phyloP scores from a whole-genome alignment of 2,888 invertebrate genomes.

The Neuroscelio doddi region DNA sequence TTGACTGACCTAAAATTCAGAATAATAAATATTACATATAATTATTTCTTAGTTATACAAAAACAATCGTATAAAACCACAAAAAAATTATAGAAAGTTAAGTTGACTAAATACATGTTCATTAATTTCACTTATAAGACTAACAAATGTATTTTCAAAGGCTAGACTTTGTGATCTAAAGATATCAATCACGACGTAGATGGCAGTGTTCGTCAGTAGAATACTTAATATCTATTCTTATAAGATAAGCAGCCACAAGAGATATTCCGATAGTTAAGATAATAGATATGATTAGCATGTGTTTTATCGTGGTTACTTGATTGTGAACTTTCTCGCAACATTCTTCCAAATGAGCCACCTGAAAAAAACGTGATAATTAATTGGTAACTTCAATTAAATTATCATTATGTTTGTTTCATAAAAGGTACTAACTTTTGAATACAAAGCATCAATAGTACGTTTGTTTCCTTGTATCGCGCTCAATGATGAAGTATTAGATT shows the following conservation, averaged over 20 bases:
- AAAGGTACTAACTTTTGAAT: conserved; percentile 58
- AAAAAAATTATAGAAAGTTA: too few species aligned
- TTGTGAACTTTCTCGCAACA: conserved; percentile 72
- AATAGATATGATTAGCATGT: conserved; percentile 74
- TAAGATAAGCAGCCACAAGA: conserved; percentile 70
- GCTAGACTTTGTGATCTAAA: not conserved
- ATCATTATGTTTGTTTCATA: not conserved
- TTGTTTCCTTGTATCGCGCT: conserved; percentile 54
- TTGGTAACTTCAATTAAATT: conserved; percentile 1
- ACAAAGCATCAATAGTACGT: conserved; percentile 59
- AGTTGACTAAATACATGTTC: not conserved
- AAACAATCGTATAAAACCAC: too few species aligned
- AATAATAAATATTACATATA: not conserved
- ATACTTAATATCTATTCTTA: conserved; percentile 69
- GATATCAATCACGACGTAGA: conserved; percentile 43
- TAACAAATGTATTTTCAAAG: not conserved
- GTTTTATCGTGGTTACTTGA: conserved; percentile 73
- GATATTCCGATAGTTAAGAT: conserved; percentile 72
- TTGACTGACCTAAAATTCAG: too few species aligned
- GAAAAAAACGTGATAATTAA: conserved; percentile 42
- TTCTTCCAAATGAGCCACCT: conserved; percentile 72
- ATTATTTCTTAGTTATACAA: too few species aligned
- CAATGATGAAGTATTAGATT: conserved; percentile 53
- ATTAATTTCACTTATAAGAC: not conserved
- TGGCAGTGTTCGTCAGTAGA: conserved; percentile 57